Base-by-base conservation (phyloP, 2,888 invertebrate species). In the Drosophila rubida region DNA sequence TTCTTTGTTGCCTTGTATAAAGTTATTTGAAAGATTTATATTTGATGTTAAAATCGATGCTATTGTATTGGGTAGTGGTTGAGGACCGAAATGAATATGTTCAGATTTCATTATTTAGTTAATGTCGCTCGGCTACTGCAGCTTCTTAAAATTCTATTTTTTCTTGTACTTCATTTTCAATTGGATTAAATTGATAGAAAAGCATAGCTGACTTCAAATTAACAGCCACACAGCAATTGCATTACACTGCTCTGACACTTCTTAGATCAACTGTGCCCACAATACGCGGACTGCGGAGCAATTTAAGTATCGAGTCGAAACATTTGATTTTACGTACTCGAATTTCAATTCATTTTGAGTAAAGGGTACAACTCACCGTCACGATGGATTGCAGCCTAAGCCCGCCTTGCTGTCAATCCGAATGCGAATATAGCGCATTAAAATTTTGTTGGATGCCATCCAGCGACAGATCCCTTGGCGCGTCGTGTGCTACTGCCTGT, bases 401-500 rank as follows among this genome's bases (percentile, higher is more conserved):
- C 13, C 46, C 50, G 35, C 23, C 23, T 32, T 14, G 22, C 19
- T 53, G 71, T 63, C 71, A 53, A 58, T 53, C 30, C 37, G 30
- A 32, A 44, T 48, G 25, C 14, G 32, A 44, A 25, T 22, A 30
- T 22, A 61, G 53, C 42, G 63, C 49, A 63, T 63, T 63, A 42
- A 63, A 50, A 53, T 54, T 32, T 25, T 35, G 69, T 46, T 69
- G 32, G 44, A 7, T 39, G 45, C 50, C 25, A 49, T 55, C 30
- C 9, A 16, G 55, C 4, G 25, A 25, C 16, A 32, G 16, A 35
- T 68, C 39, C 11, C 16, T 11, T 32, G 4, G 14, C 16, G 23
- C 44, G 46, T 51, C 7, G 19, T 35, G 8, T n/a, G 9, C 9
- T 27, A 27, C 59, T 55, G 45, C 42, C 37, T 60, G 41, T 42